Evolutionary conservation across 2,888 invertebrate genomes (phyloP).

Genomic region (Meghimatium bilineatum): DNA sequence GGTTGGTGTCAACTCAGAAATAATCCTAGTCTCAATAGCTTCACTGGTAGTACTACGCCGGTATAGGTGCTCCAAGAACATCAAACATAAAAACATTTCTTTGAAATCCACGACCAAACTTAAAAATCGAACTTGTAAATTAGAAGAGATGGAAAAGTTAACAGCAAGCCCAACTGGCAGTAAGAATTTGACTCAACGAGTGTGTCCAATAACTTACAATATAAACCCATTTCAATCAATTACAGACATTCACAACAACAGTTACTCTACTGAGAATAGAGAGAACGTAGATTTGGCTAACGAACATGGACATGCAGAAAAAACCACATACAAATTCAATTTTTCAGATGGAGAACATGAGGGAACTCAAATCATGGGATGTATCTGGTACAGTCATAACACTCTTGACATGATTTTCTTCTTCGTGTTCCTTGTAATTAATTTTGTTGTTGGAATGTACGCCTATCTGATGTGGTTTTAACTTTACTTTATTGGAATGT

Average conservation of each 20-base stretch:
- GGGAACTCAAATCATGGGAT: too few relatives aligned
- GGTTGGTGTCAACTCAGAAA: constrained; percentile 6
- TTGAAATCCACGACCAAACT: neutral
- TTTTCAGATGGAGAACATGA: neutral
- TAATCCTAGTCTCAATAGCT: constrained; percentile 5
- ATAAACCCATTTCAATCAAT: neutral
- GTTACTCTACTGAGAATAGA: neutral
- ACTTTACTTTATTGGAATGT: too few relatives aligned
- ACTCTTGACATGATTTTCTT: constrained; percentile 16
- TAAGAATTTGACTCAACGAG: neutral
- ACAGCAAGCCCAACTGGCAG: neutral
- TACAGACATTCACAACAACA: neutral
- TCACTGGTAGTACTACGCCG: constrained; percentile 2
- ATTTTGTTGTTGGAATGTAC: neutral
- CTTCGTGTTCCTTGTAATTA: neutral
- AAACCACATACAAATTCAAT: neutral
- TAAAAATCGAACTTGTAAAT: neutral
- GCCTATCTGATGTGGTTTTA: neutral
- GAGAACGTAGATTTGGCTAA: neutral
- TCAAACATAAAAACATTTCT: neutral
- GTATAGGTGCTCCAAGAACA: neutral
- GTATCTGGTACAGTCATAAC: neutral
- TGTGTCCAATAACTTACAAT: neutral
- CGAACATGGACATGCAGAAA: neutral
- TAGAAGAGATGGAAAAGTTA: neutral